Conservation (phyloP, 2,113 vertebrate genomes). For the Morone chrysops region DNA sequence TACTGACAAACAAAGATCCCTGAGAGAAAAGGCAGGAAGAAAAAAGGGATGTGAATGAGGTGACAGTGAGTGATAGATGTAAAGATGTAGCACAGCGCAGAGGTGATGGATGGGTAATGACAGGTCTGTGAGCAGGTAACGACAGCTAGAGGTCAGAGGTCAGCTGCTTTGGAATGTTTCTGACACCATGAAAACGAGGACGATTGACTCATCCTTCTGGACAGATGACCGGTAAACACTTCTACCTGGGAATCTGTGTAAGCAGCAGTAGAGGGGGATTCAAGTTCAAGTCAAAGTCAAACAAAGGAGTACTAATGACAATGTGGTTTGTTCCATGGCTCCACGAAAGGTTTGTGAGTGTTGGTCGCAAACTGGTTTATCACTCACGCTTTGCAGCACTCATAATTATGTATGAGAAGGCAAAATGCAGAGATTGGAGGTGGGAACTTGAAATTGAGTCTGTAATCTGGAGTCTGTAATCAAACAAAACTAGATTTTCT, state of each 20-base stretch:
- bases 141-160: slow-evolving; percentile 50
- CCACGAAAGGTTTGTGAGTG: too few species aligned
- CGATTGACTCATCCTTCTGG: slow-evolving; percentile 28
- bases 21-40: background rate
- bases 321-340: background rate
- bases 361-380: background rate
- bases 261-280: background rate
- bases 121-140: slow-evolving; percentile 7
- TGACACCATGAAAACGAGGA: slow-evolving; percentile 41
- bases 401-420: background rate
- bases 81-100: slow-evolving; percentile 2
- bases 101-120: slow-evolving; percentile 54
- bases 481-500: background rate
- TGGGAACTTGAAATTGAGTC: background rate
- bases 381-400: background rate
- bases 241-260: background rate
- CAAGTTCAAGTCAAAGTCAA: slow-evolving; percentile 19
- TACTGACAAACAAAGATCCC: background rate
- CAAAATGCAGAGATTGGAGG: background rate
- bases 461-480: too few species aligned
- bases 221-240: slow-evolving; percentile 10
- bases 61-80: slow-evolving; percentile 45
- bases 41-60: background rate
- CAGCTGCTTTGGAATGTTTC: slow-evolving; percentile 33
- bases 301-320: background rate